A percentile compares a stretch with the other conserved stretches of the same genome.
Conservation (phyloP, 1,140 invertebrate species). For the Drosophila triauraria region DNA sequence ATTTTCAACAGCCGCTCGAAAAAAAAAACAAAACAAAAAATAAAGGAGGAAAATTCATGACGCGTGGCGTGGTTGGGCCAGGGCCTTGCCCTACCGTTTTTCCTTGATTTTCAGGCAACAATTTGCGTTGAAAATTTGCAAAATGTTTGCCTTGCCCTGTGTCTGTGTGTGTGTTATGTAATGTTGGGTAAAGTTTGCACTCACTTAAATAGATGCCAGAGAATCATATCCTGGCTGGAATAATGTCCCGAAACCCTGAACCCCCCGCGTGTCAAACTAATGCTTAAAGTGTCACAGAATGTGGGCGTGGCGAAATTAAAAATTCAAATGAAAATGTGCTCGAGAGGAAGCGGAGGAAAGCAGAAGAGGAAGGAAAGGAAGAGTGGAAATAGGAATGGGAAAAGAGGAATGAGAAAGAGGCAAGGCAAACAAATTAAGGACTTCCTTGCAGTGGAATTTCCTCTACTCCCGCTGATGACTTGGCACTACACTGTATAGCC, state of each 20-base stretch:
- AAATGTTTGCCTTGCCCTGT: constrained; percentile 62
- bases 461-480: constrained; percentile 32
- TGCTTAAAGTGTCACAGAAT: constrained; percentile 72
- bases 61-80: constrained; percentile 23
- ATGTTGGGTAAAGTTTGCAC: constrained; percentile 67
- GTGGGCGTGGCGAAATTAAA: constrained; percentile 66
- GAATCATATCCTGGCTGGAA: constrained; percentile 55
- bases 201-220: constrained; percentile 79
- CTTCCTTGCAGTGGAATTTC: constrained; percentile 57
- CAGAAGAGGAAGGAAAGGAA: neutral
- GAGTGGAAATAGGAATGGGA: neutral
- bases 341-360: neutral
- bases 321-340: constrained; percentile 80
- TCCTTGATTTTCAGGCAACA: constrained; percentile 50
- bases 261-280: constrained; percentile 66
- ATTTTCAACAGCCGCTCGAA: constrained; percentile 45
- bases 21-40: constrained; percentile 21
- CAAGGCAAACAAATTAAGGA: constrained; percentile 68
- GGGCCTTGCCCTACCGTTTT: constrained; percentile 18
- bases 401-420: neutral
- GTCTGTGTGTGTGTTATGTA: constrained; percentile 56
- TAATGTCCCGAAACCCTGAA: constrained; percentile 32
- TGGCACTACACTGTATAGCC: constrained; percentile 21
- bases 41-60: constrained; percentile 49
- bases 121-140: constrained; percentile 76